Conservation (phyloP, 1,140 invertebrate species). For the Listronotus bonariensis region DNA sequence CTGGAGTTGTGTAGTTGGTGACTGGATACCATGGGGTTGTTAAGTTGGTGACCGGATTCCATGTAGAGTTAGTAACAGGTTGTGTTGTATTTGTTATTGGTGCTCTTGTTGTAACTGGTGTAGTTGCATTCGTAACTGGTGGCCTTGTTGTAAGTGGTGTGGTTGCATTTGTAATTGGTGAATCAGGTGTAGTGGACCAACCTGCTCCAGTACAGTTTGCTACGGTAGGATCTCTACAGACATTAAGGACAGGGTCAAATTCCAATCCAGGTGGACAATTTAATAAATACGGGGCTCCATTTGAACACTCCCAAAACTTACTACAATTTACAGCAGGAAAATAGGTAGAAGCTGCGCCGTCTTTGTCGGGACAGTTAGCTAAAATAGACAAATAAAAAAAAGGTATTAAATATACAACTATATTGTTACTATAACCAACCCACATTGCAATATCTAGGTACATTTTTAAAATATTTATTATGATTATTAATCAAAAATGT, state of each 20-base stretch:
- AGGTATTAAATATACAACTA: no score
- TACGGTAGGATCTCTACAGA: slow-evolving; percentile 12
- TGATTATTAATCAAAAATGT: no score
- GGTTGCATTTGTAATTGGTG: slow-evolving; percentile 1
- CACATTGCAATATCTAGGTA: no score
- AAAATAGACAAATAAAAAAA: neutral
- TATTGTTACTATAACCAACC: no score
- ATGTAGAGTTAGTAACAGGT: no score
- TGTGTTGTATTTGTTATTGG: slow-evolving; percentile 7
- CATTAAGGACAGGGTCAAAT: slow-evolving; percentile 13
- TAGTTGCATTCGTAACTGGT: slow-evolving; percentile 1
- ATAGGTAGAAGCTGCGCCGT: neutral
- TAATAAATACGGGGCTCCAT: slow-evolving; percentile 15
- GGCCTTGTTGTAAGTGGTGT: slow-evolving; percentile 7
- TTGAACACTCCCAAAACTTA: slow-evolving; percentile 27
- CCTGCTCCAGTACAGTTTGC: slow-evolving; percentile 21
- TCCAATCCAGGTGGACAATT: slow-evolving; percentile 8
- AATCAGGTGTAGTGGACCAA: slow-evolving; percentile 19
- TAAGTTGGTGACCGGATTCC: no score
- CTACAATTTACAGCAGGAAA: slow-evolving; percentile 20
- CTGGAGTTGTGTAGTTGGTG: no score
- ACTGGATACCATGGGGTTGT: no score
- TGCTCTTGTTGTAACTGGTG: slow-evolving; percentile 5
- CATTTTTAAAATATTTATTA: no score
- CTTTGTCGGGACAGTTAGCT: neutral